phyloP scores from a whole-genome alignment of 2,888 invertebrate species.

The Nudaria mundana region DNA sequence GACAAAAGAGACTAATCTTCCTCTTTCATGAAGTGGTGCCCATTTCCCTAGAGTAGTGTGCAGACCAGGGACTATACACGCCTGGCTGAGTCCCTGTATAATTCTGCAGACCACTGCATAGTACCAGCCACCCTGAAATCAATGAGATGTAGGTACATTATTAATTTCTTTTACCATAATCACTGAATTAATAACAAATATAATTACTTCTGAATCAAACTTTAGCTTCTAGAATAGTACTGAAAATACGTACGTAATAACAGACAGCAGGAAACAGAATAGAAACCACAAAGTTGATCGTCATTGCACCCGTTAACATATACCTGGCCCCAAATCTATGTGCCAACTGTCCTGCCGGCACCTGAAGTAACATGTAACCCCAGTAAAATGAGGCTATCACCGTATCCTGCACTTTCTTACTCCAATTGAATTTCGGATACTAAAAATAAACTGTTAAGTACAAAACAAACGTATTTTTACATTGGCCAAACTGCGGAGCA shows the following conservation, averaged over 20 bases:
- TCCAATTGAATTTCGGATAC: slow-evolving; percentile 78
- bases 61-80: slow-evolving; percentile 83
- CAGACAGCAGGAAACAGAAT: slow-evolving; percentile 86
- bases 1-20: slow-evolving; percentile 78
- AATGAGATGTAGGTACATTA: not conserved
- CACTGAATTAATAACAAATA: too few species aligned
- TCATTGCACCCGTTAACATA: slow-evolving; percentile 79
- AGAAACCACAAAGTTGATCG: slow-evolving; percentile 84
- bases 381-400: slow-evolving; percentile 81
- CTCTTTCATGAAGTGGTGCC: slow-evolving; percentile 84
- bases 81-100: slow-evolving; percentile 85
- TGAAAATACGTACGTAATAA: slow-evolving; percentile 60
- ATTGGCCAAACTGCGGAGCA: too few species aligned
- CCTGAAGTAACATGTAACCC: slow-evolving; percentile 86
- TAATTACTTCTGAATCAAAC: too few species aligned
- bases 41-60: slow-evolving; percentile 85
- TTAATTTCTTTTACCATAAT: too few species aligned
- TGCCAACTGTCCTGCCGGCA: slow-evolving; percentile 86
- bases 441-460: slow-evolving; percentile 4
- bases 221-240: too few species aligned
- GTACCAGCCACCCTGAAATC: slow-evolving; percentile 9
- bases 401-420: slow-evolving; percentile 66
- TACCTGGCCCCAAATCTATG: slow-evolving; percentile 86
- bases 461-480: too few species aligned
- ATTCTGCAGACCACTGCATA: slow-evolving; percentile 78